Evolutionary conservation across 2,888 invertebrate species (phyloP), one percentile per base, ranked within the genome.

Genomic region (Apamea anceps): DNA sequence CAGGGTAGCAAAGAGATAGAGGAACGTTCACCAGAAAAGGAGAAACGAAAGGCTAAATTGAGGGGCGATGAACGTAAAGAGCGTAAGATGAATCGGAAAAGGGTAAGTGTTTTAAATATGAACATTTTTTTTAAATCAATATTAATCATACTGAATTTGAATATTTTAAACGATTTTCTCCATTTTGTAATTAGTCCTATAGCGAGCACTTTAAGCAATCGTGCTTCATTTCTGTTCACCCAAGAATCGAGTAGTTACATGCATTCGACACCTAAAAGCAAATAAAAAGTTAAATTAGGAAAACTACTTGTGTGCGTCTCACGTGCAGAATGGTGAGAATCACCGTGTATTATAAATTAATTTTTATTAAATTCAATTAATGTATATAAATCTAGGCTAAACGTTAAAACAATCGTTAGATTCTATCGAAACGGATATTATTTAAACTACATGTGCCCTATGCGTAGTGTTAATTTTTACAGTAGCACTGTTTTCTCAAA

Each of bases 21-120:
- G 91, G 97, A 97, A 91, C 95, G 97, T 81, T 97, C 97, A 28
- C 96, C 98, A 73, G 98, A 97, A 75, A 98, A 98, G 84, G 98
- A 98, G 93, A 98, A 98, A 91, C 98, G 98, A 92, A 98, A 98
- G 94, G 89, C 95, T 91, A 97, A 97, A 94, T 90, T 96, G 80
- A 94, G 96, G 89, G 95, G 95, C 25, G 96, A 97, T 87, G 96
- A 97, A 85, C 97, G 98, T 88, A 98, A 98, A 95, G 98, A 98
- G 95, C 97, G 98, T 92, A 98, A 98, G 96, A 96, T 98, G 92
- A 98, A 98, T 77, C 97, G 98, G 48, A 98, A 98, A 94, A 97
- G 98, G 96, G 98, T 98, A 96, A 96, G 97, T 93, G 18, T 51
- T 65, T 45, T 60, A 25, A 57, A 65, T 54, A 70, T 60, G 5